A percentile compares a stretch with the other conserved stretches of the same genome.
phyloP scores from a whole-genome alignment of 2,113 vertebrate genomes.

The Terrapene triunguis region DNA sequence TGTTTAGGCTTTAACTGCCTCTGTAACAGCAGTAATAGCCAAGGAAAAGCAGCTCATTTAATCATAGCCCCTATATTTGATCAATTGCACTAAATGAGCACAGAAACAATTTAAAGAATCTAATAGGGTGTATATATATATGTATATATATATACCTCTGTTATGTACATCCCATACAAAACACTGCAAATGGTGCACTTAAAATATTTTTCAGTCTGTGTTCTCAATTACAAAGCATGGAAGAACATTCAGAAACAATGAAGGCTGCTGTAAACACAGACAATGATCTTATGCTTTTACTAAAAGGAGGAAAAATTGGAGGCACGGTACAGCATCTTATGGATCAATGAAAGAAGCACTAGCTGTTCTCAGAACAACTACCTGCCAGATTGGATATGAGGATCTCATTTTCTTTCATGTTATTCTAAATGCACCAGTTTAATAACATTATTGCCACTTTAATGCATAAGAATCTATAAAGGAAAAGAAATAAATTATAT shows the following conservation, averaged over 20 bases:
- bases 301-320: constrained; percentile 34
- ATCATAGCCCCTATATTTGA: neutral
- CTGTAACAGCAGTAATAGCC: neutral
- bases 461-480: constrained; percentile 35
- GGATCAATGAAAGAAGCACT: constrained; percentile 13
- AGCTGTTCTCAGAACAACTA: neutral
- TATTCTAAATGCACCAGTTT: constrained; percentile 30
- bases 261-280: neutral
- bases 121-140: neutral
- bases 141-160: neutral
- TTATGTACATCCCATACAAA: neutral
- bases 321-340: neutral
- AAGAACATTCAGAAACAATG: neutral
- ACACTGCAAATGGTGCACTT: neutral
- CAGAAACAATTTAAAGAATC: neutral
- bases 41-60: constrained; percentile 13
- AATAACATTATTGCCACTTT: constrained; percentile 43
- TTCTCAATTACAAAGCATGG: constrained; percentile 2
- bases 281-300: neutral
- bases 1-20: constrained; percentile 44
- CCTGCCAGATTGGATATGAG: constrained; percentile 2
- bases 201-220: neutral
- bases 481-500: constrained; percentile 64
- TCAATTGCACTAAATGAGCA: neutral
- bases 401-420: constrained; percentile 39